Evolutionary conservation across 2,888 invertebrate genomes (phyloP).

Genomic region (Gymnosoma rotundatum): DNA sequence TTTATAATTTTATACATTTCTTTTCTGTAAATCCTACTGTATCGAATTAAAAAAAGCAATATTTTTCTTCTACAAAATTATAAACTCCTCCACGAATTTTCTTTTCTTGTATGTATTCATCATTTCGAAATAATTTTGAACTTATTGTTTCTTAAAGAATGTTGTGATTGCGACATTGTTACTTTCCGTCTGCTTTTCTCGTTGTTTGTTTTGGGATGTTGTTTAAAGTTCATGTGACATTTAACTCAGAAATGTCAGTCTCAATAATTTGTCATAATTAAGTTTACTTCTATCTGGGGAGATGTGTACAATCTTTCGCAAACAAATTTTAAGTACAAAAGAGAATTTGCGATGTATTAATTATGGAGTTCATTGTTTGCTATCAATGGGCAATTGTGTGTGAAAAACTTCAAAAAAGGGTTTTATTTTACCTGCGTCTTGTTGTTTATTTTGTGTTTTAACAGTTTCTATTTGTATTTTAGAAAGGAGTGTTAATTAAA

Average conservation of each 20-base stretch:
- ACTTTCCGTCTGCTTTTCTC: not conserved
- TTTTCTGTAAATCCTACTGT: not conserved
- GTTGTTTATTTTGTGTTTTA: not conserved
- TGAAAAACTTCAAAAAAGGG: too few relatives aligned
- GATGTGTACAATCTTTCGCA: not conserved
- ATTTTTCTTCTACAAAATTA: not conserved
- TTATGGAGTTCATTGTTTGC: not conserved
- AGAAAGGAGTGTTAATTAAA: too few relatives aligned
- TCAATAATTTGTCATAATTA: slow-evolving; percentile 67
- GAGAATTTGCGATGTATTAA: not conserved
- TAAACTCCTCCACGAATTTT: not conserved
- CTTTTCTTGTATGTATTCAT: not conserved
- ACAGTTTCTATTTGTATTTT: not conserved
- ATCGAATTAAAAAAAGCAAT: not conserved
- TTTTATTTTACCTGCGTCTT: not conserved
- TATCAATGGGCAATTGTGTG: not conserved
- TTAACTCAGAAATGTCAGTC: slow-evolving; percentile 29
- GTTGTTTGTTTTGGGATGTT: not conserved
- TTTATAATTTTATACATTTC: not conserved
- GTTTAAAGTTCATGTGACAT: slow-evolving; percentile 35
- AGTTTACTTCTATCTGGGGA: slow-evolving; percentile 45
- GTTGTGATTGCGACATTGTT: slow-evolving; percentile 17
- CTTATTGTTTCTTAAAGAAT: slow-evolving; percentile 53
- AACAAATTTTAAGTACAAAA: slow-evolving; percentile 4
- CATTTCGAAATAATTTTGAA: slow-evolving; percentile 28